These are phyloP conservation scores for Lochmaea crataegi DNA, from an alignment of 2,888 invertebrate genomes.

Conservation along the genomic window DNA sequence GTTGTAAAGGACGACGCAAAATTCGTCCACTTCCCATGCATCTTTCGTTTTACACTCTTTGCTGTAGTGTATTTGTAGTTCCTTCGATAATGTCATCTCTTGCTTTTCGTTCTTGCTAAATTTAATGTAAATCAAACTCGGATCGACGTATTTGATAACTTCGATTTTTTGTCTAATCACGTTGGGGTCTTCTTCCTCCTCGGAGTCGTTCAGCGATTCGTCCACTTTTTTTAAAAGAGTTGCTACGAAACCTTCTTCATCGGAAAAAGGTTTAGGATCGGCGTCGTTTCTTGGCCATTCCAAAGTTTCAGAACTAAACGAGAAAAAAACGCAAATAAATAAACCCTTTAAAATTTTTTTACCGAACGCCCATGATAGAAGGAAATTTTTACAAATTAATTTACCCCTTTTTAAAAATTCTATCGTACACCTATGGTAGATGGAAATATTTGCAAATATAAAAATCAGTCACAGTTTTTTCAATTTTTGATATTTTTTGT, in stretches of 20 bases:
- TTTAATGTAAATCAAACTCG: slow-evolving; percentile 60
- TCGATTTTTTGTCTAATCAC: slow-evolving; percentile 50
- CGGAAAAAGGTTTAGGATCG: slow-evolving; percentile 28
- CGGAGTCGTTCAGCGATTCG: slow-evolving; percentile 46
- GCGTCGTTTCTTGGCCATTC: slow-evolving; percentile 62
- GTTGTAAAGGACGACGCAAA: slow-evolving; percentile 65
- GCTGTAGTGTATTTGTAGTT: slow-evolving; percentile 52
- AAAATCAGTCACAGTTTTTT: too few species aligned
- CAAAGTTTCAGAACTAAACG: slow-evolving; percentile 61
- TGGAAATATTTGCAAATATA: too few species aligned
- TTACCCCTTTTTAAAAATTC: too few species aligned
- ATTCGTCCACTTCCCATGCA: slow-evolving; percentile 50
- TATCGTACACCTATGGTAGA: too few species aligned
- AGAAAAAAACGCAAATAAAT: slow-evolving; percentile 14
- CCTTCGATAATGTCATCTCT: slow-evolving; percentile 48
- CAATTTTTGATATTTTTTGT: too few species aligned
- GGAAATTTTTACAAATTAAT: not conserved
- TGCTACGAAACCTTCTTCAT: slow-evolving; percentile 47
- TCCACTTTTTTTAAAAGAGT: slow-evolving; percentile 49
- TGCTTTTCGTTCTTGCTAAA: slow-evolving; percentile 59
- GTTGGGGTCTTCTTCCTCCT: slow-evolving; percentile 44
- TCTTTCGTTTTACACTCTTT: slow-evolving; percentile 39
- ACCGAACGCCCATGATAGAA: not conserved
- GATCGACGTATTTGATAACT: slow-evolving; percentile 55
- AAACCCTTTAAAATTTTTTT: too few species aligned